phyloP scores from a whole-genome alignment of 2,113 vertebrate genomes.

The Oreotragus oreotragus region DNA sequence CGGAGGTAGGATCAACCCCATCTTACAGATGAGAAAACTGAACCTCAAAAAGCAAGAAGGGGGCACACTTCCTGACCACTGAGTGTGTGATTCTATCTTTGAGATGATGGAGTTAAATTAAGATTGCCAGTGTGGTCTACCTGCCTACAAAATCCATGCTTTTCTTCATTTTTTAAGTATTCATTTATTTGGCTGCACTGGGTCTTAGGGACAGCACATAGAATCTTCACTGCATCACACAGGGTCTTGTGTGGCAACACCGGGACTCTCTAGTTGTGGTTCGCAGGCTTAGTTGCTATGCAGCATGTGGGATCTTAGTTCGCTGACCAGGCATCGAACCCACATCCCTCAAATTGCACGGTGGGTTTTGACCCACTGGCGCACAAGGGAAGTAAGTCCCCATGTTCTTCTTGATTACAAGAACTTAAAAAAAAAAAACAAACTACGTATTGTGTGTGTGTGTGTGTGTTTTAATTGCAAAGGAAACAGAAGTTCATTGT shows the following conservation, averaged over 20 bases:
- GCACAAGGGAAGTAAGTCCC: not conserved
- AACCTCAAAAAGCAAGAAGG: not conserved
- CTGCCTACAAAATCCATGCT: not conserved
- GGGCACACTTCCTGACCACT: too few species aligned
- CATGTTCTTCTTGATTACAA: not conserved
- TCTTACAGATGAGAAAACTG: not conserved
- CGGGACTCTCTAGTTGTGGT: not conserved
- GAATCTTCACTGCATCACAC: not conserved
- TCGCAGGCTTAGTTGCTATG: not conserved
- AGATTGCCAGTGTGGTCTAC: not conserved
- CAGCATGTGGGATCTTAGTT: not conserved
- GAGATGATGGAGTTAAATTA: not conserved
- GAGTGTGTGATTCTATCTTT: fast-evolving
- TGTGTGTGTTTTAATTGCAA: not conserved
- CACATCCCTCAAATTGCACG: not conserved
- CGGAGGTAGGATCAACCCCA: not conserved
- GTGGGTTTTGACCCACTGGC: not conserved
- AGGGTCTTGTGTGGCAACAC: not conserved
- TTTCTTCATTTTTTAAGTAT: not conserved
- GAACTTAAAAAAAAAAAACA: not conserved
- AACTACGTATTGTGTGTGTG: not conserved
- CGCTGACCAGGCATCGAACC: not conserved
- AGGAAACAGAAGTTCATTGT: not conserved
- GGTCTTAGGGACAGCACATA: not conserved
- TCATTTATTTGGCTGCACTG: not conserved